Evolutionary conservation across 2,113 vertebrate species (phyloP).

Genomic region (Salvelinus sp.): DNA sequence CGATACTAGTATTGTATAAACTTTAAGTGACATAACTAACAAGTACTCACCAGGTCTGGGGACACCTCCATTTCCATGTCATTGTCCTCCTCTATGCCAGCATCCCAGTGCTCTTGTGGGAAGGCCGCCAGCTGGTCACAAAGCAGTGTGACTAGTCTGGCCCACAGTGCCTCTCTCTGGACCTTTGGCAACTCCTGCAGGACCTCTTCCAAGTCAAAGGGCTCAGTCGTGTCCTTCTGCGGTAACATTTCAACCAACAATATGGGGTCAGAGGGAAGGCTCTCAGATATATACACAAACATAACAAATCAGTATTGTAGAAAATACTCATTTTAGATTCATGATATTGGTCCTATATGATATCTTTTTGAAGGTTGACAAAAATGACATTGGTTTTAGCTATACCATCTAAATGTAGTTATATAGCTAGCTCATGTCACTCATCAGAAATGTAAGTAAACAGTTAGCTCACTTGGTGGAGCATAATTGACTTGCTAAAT

Average conservation of each 20-base stretch:
- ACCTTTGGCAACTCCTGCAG: constrained; percentile 85
- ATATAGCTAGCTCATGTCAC: no score
- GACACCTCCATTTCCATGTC: constrained; percentile 73
- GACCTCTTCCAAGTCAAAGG: constrained; percentile 84
- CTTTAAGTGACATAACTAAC: neutral
- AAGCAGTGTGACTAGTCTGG: constrained; percentile 74
- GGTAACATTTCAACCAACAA: neutral
- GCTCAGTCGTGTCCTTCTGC: constrained; percentile 79
- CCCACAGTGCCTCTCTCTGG: constrained; percentile 84
- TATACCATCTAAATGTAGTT: no score
- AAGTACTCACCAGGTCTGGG: constrained; percentile 73
- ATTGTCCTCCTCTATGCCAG: constrained; percentile 32
- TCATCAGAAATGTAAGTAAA: no score
- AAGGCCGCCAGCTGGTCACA: constrained; percentile 71
- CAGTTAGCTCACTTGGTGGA: no score
- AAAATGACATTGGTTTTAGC: no score
- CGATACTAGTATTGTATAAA: neutral
- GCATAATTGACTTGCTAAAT: no score
- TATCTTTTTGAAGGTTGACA: no score
- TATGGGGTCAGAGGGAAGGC: neutral
- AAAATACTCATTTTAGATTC: no score
- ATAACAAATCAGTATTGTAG: no score
- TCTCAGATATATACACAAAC: no score
- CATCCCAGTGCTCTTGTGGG: constrained; percentile 81
- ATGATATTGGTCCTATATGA: no score